Evolutionary conservation across 2,888 invertebrate species (phyloP), one percentile per base, ranked within the genome.

Genomic region (Latheticus oryzae): DNA sequence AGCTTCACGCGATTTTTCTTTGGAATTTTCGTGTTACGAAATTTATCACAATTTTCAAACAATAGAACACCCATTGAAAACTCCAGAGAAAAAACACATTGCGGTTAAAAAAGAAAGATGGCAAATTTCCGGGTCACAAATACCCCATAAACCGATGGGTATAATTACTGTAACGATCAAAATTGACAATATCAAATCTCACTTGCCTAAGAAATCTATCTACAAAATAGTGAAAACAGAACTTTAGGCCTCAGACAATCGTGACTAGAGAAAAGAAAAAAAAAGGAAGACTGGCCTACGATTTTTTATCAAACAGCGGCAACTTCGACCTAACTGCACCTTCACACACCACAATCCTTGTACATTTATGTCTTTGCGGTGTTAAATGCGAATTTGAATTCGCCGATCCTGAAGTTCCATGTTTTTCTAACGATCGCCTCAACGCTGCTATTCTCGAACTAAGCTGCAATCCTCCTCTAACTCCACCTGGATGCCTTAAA

Each of bases 241-340:
- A 23, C 35, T 32, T 53, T 37, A 45, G 42, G 52, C 52, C 52
- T 30, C 38, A 11, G 38, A 50, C 43, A 61, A 64, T 67, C 61
- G n/a, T 70, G 70, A 70, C 70, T 70, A 69, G 69, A 70, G 66
- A 52, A 45, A 56, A 45, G 45, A 59, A 56, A 52, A 58, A 21
- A 28, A 52, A 35, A 60, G 66, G 67, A 69, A 70, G 69, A 72
- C 70, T 67, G 68, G 68, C 68, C 69, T 69, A 69, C 58, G n/a
- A n/a, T n/a, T 86, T 84, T 73, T 87, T 91, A 78, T 93, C 93
- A 78, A 93, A 93, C 26, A 93, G 85, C 63, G 90, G 90, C 74
- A 93, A 82, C 78, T 93, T 93, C 45, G 91, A 92, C 72, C 87
- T 85, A 57, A 93, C 93, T 43, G 93, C 93, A 63, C 93, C 93